A percentile compares a stretch with the other conserved stretches of the same genome.
phyloP scores from a whole-genome alignment of 2,113 vertebrate species.

The Madoqua kirkii region DNA sequence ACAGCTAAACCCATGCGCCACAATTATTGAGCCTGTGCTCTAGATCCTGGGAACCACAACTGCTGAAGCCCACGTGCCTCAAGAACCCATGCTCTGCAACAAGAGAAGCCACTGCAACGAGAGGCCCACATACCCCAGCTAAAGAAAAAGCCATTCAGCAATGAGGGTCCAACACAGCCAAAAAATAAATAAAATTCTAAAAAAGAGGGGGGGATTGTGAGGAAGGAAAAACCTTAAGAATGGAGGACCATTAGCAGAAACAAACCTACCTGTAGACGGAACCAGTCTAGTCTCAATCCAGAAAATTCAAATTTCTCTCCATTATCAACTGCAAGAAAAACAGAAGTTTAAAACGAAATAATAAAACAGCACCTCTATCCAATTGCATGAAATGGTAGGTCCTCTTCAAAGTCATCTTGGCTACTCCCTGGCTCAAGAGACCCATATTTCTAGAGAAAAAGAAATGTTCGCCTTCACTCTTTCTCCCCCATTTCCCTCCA shows the following conservation, averaged over 20 bases:
- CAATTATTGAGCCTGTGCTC: background rate
- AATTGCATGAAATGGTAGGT: background rate
- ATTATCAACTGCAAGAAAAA: slow-evolving; percentile 81
- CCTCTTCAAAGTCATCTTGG: slow-evolving; percentile 15
- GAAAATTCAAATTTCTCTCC: slow-evolving; percentile 88
- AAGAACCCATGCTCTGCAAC: background rate
- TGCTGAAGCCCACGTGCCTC: background rate
- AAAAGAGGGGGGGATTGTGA: background rate
- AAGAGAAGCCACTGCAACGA: background rate
- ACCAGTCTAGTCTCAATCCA: slow-evolving; percentile 92
- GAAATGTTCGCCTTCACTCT: background rate
- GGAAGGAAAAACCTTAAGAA: background rate
- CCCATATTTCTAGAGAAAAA: background rate
- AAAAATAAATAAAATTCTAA: background rate
- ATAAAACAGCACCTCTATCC: background rate
- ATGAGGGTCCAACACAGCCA: background rate
- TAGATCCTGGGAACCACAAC: background rate
- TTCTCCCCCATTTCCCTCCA: background rate
- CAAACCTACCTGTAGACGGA: slow-evolving; percentile 89
- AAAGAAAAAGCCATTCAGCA: background rate
- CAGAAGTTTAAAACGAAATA: slow-evolving; percentile 11
- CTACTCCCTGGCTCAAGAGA: background rate
- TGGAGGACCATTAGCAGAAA: background rate
- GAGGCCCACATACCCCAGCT: background rate
- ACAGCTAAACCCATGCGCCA: background rate